A percentile compares a stretch with the other conserved stretches of the same genome.
Evolutionary conservation across 2,888 invertebrate species (phyloP).

Genomic region (Apodemia duryi): DNA sequence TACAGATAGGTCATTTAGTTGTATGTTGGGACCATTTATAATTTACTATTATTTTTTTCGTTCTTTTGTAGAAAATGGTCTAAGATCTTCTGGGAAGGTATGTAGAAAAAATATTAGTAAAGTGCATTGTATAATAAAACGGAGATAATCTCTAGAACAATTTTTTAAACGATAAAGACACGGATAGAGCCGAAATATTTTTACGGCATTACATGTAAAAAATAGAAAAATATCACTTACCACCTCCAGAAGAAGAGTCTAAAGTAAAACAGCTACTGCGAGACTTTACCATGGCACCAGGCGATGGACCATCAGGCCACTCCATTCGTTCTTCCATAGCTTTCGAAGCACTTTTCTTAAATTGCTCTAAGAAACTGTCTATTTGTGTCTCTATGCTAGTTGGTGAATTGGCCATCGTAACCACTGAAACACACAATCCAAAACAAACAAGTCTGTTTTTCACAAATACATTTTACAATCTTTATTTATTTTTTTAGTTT

Average conservation of each 20-base stretch:
- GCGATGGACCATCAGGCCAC: slow-evolving; percentile 71
- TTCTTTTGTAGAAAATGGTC: no score
- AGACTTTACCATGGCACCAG: slow-evolving; percentile 67
- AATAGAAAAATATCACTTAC: slow-evolving; percentile 22
- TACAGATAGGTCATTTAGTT: not conserved
- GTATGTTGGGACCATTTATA: no score
- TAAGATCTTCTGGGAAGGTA: no score
- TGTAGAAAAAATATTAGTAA: no score
- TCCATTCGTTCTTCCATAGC: slow-evolving; percentile 83
- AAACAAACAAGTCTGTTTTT: slow-evolving; percentile 53
- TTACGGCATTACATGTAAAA: not conserved
- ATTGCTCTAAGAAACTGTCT: slow-evolving; percentile 91
- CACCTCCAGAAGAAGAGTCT: slow-evolving; percentile 59
- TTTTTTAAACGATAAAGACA: not conserved
- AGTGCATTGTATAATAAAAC: no score
- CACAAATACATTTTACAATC: slow-evolving; percentile 49
- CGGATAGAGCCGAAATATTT: no score
- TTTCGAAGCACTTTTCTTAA: slow-evolving; percentile 87
- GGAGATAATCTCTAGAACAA: not conserved
- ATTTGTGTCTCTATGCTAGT: slow-evolving; percentile 89
- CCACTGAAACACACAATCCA: slow-evolving; percentile 64
- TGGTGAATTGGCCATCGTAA: slow-evolving; percentile 82
- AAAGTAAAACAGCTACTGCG: slow-evolving; percentile 73
- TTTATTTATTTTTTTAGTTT: slow-evolving; percentile 30
- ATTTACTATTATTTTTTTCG: no score